phyloP scores from a whole-genome alignment of 2,888 invertebrate genomes.

The Himalopsyche japonica region DNA sequence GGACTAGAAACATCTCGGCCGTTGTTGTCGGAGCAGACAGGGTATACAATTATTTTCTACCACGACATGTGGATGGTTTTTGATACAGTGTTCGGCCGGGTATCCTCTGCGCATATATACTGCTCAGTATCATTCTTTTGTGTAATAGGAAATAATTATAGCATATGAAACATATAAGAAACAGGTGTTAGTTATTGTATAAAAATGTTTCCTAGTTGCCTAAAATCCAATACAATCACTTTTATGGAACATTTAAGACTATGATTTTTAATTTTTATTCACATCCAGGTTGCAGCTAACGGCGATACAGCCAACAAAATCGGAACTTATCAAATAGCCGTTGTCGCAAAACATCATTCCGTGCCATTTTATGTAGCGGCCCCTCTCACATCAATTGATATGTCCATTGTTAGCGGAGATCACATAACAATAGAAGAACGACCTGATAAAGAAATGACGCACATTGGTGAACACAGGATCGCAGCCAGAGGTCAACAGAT shows the following conservation, averaged over 20 bases:
- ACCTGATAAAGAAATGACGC: constrained; percentile 88
- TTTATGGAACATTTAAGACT: too few relatives aligned
- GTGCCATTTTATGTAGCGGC: constrained; percentile 97
- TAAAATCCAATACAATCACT: too few relatives aligned
- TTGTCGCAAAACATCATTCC: constrained; percentile 85
- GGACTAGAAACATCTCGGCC: constrained; percentile 78
- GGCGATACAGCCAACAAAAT: constrained; percentile 99
- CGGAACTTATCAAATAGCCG: constrained; percentile 94
- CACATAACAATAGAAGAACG: constrained; percentile 93
- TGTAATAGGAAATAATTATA: too few relatives aligned
- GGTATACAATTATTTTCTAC: constrained; percentile 53
- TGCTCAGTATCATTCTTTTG: too few relatives aligned
- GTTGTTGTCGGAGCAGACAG: constrained; percentile 98
- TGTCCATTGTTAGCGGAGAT: constrained; percentile 75
- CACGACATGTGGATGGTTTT: too few relatives aligned
- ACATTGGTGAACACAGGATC: constrained; percentile 82
- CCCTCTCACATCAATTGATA: constrained; percentile 89
- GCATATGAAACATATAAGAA: too few relatives aligned
- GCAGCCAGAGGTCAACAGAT: constrained; percentile 75
- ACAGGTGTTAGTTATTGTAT: too few relatives aligned
- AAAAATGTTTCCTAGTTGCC: too few relatives aligned
- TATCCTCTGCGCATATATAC: too few relatives aligned
- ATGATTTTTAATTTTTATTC: not conserved
- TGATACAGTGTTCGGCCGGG: too few relatives aligned
- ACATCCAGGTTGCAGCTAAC: constrained; percentile 78